Evolutionary conservation across 1,140 invertebrate genomes (phyloP).

Genomic region (Mya arenaria): DNA sequence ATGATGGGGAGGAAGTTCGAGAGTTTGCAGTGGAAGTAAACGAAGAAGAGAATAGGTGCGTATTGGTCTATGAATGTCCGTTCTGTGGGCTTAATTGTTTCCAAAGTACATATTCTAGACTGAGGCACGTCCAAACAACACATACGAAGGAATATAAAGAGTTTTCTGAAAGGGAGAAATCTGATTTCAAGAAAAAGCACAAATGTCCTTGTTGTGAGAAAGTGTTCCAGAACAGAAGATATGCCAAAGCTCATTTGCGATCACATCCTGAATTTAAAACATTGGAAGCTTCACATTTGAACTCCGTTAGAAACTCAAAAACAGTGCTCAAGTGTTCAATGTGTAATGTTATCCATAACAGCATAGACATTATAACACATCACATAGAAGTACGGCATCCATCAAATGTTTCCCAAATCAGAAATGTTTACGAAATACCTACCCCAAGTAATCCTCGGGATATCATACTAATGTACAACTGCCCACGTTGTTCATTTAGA

Average conservation of each 20-base stretch:
- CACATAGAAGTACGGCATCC: slow-evolving; percentile 15
- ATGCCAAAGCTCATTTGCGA: slow-evolving; percentile 14
- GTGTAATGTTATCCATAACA: not conserved
- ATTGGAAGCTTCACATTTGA: no score
- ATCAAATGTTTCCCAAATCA: not conserved
- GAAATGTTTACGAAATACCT: not conserved
- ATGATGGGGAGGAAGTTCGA: not conserved
- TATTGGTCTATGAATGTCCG: slow-evolving; percentile 15
- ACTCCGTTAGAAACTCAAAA: no score
- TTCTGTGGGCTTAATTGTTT: slow-evolving; percentile 9
- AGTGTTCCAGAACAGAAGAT: not conserved
- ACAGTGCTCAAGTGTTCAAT: not conserved
- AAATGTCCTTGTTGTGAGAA: slow-evolving; percentile 23
- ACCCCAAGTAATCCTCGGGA: not conserved
- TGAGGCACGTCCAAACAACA: not conserved
- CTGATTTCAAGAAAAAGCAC: slow-evolving; percentile 9
- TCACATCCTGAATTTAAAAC: not conserved
- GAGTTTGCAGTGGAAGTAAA: not conserved
- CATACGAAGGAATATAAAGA: not conserved
- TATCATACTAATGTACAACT: not conserved
- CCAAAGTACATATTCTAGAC: not conserved
- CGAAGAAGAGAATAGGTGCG: not conserved
- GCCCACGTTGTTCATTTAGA: slow-evolving; percentile 10
- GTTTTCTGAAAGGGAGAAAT: not conserved
- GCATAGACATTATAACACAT: not conserved